Percentiles rank a stretch among this genome's conserved stretches.
Conservation (phyloP, 2,113 vertebrate genomes). For the Sturnus vulgaris region DNA sequence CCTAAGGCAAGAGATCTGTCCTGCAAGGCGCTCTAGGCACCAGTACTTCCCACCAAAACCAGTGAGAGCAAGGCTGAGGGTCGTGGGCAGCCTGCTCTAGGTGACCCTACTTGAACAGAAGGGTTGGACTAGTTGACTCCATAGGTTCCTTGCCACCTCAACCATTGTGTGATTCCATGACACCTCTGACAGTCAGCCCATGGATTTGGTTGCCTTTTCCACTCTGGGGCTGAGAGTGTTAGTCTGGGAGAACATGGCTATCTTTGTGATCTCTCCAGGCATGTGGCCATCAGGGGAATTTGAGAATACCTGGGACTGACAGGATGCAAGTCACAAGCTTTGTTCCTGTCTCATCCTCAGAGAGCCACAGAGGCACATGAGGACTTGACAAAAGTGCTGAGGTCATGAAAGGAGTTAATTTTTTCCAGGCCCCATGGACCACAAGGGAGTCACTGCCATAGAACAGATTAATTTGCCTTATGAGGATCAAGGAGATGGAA, state of each 20-base stretch:
- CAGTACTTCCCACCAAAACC: background rate
- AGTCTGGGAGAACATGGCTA: background rate
- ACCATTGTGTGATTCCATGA: accelerated
- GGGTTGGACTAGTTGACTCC: background rate
- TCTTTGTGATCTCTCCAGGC: background rate
- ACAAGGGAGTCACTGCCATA: background rate
- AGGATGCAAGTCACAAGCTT: background rate
- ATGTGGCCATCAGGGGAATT: background rate
- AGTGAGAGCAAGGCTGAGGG: background rate
- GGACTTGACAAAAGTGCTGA: background rate
- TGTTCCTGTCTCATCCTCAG: background rate
- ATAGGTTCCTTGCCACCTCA: background rate
- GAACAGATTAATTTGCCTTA: background rate
- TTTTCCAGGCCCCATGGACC: background rate
- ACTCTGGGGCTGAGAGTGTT: background rate
- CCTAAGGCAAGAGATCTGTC: background rate
- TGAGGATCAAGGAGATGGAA: background rate
- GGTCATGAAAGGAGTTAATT: background rate
- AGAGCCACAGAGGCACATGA: background rate
- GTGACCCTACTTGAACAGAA: background rate
- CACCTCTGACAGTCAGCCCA: background rate
- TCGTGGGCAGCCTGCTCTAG: background rate
- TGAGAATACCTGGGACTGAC: background rate
- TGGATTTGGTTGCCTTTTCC: background rate
- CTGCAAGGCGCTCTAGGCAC: background rate